These are phyloP conservation scores for Hetaerina americana DNA, from an alignment of 1,140 invertebrate species.

Conservation along the genomic window DNA sequence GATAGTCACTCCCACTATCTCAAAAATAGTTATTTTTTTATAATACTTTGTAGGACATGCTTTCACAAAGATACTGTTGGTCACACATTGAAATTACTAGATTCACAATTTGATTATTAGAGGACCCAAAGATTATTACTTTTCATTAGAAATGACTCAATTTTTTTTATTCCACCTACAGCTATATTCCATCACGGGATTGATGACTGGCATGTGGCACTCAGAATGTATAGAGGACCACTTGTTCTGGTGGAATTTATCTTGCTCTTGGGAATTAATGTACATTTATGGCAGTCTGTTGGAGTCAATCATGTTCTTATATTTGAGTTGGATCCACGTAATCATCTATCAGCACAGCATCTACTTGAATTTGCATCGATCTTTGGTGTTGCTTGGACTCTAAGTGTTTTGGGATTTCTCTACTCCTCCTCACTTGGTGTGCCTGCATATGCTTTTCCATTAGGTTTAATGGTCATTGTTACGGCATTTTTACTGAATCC, in stretches of 20 bases:
- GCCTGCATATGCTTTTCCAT: constrained; percentile 62
- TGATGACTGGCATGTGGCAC: constrained; percentile 30
- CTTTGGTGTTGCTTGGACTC: constrained; percentile 71
- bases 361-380: constrained; percentile 77
- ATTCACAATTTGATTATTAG: no score
- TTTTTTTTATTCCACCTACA: constrained; percentile 2
- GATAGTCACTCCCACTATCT: no score
- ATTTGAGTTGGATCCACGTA: constrained; percentile 82
- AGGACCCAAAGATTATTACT: no score
- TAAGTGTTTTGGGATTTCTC: constrained; percentile 40
- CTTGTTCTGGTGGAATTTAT: constrained; percentile 71
- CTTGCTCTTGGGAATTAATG: constrained; percentile 79
- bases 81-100: no score
- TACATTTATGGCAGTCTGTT: constrained; percentile 68
- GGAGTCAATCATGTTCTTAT: constrained; percentile 90
- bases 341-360: constrained; percentile 75
- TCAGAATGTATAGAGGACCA: constrained; percentile 66
- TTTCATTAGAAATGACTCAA: no score
- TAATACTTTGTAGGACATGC: no score
- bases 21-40: no score
- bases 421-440: constrained; percentile 40
- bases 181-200: constrained; percentile 16
- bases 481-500: constrained; percentile 69
- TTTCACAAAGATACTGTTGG: no score
- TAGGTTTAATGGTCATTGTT: constrained; percentile 55